These are phyloP conservation scores for Himalopsyche anomala DNA, from an alignment of 2,888 invertebrate species.

Conservation along the genomic window DNA sequence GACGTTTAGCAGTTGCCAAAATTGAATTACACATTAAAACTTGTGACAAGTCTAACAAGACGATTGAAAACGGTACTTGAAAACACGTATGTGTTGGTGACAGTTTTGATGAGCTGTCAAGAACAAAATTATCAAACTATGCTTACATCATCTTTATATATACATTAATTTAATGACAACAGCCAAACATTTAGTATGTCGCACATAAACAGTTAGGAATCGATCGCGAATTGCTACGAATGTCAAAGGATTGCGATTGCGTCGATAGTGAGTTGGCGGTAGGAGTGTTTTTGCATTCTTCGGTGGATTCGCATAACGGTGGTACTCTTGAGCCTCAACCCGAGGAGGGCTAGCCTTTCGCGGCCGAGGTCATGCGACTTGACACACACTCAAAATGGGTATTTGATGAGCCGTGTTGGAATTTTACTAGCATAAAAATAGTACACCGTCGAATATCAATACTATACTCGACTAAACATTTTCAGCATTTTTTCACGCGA, in stretches of 20 bases:
- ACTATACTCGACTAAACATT: too few relatives aligned
- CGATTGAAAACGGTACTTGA: too few relatives aligned
- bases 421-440: not conserved
- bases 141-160: too few relatives aligned
- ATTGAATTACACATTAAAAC: too few relatives aligned
- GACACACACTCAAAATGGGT: not conserved
- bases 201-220: not conserved
- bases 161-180: too few relatives aligned
- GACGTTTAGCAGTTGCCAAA: too few relatives aligned
- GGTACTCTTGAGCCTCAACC: conserved; percentile 8
- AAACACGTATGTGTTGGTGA: too few relatives aligned
- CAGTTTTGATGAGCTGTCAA: too few relatives aligned
- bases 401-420: not conserved
- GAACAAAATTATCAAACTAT: too few relatives aligned
- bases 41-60: too few relatives aligned
- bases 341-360: conserved; percentile 17
- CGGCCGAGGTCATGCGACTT: conserved; percentile 29
- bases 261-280: not conserved
- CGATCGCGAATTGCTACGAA: not conserved
- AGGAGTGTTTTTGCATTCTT: conserved; percentile 34
- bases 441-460: too few relatives aligned
- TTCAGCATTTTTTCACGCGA: too few relatives aligned
- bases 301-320: conserved; percentile 23
- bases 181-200: conserved; percentile 6
- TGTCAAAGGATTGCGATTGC: conserved; percentile 19